Evolutionary conservation across 2,797 vertebrate genomes (phyloP), one percentile per base, ranked within the genome.

Genomic region (Trachurus trachurus): DNA sequence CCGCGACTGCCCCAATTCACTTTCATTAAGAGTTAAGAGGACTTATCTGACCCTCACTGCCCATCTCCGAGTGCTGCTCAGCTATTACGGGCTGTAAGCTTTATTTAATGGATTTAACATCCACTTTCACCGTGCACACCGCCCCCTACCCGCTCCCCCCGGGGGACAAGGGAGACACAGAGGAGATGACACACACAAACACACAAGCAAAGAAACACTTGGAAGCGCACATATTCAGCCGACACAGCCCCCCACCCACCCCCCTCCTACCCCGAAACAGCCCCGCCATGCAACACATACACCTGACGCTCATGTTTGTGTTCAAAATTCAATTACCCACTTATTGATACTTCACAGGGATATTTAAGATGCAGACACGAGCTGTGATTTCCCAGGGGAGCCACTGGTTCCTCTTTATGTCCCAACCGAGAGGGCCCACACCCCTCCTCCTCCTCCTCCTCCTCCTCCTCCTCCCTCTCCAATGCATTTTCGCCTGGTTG

Each of bases 271-370:
- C 92, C 92, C 91, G 90, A 90, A 53, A 92, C 75, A 73, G 82
- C 65, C 79, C 83, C 66, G 61, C 81, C 74, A 92, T 86, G 90
- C 94, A 93, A 92, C 95, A 95, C 97, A 97, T 96, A 96, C 96
- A 97, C 96, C 97, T 96, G 92, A 97, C 94, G 93, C 97, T 98
- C 97, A 97, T 98, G 98, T 99, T 99, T 98, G 98, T 98, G 97
- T 98, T 99, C 97, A 99, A 97, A 99, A 99, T 99, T 99, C 98
- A 99, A 99, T 99, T 99, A 99, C 98, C 97, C 97, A 97, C 97
- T 99, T 99, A 99, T 99, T 99, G 98, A 99, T 99, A 99, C 97
- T 98, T 98, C 97, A 98, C 97, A 97, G 97, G 97, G 97, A 98
- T 99, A 98, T 98, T 99, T 98, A 99, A 99, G 98, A 99, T 98